These are phyloP conservation scores for Andrena flavipes DNA, from an alignment of 2,888 invertebrate genomes.

Conservation along the genomic window DNA sequence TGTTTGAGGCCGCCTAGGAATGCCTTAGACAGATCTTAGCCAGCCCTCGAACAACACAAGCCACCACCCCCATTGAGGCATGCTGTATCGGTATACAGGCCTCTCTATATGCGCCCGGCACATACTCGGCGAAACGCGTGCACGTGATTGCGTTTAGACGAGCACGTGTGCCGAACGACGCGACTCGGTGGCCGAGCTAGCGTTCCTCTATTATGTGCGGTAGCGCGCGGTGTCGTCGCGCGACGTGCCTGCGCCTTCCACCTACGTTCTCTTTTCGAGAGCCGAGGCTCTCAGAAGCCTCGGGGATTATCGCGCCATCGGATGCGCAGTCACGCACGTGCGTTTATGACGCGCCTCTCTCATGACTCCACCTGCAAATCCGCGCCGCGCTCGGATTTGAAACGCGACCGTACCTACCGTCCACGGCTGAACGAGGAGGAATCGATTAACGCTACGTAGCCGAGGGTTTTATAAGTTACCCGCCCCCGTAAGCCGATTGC, in stretches of 20 bases:
- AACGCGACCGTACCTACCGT: slow-evolving; percentile 67
- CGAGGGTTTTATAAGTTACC: slow-evolving; percentile 48
- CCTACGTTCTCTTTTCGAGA: slow-evolving; percentile 64
- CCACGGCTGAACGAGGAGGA: slow-evolving; percentile 65
- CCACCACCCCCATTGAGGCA: not conserved
- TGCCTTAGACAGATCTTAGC: slow-evolving; percentile 68
- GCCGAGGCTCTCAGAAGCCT: slow-evolving; percentile 59
- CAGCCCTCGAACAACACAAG: slow-evolving; percentile 33
- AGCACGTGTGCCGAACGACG: slow-evolving; percentile 38
- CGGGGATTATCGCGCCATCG: slow-evolving; percentile 76
- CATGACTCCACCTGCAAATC: slow-evolving; percentile 78
- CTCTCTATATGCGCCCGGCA: not conserved
- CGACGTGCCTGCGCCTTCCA: slow-evolving; percentile 57
- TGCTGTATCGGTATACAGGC: slow-evolving; percentile 28
- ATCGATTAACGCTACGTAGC: slow-evolving; percentile 60
- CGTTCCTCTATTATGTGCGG: slow-evolving; percentile 43
- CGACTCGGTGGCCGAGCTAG: not conserved
- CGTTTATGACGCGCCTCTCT: slow-evolving; percentile 70
- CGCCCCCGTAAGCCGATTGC: slow-evolving; percentile 54
- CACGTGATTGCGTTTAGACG: slow-evolving; percentile 32
- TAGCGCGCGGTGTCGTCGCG: slow-evolving; percentile 6
- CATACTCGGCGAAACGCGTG: slow-evolving; percentile 29
- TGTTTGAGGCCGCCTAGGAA: slow-evolving; percentile 67
- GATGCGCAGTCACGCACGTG: slow-evolving; percentile 79
- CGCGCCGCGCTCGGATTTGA: slow-evolving; percentile 59